Percentiles rank a stretch among this genome's conserved stretches.
Conservation (phyloP, 1,140 invertebrate species). For the Ceratina calcarata region DNA sequence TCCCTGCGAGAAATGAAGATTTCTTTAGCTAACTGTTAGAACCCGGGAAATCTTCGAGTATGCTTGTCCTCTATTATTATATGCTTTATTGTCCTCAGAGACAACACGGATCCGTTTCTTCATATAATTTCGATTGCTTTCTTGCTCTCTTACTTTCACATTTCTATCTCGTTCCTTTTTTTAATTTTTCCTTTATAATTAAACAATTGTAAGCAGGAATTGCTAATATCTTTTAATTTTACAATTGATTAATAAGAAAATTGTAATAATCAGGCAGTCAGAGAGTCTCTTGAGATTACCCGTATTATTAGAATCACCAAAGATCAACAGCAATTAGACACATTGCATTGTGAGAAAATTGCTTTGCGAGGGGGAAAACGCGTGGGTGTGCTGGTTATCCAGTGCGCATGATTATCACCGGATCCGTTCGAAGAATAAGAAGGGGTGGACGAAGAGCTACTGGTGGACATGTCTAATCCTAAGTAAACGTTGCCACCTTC, state of each 20-base stretch:
- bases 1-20: slow-evolving; percentile 26
- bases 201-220: too few relatives aligned
- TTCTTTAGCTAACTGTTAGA: not conserved
- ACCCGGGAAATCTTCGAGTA: slow-evolving; percentile 14
- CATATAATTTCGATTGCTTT: too few relatives aligned
- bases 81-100: slow-evolving; percentile 45
- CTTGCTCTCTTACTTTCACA: too few relatives aligned
- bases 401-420: slow-evolving; percentile 36
- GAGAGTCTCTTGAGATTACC: not conserved
- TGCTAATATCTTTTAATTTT: too few relatives aligned
- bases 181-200: too few relatives aligned
- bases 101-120: too few relatives aligned
- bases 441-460: not conserved
- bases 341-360: not conserved
- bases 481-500: slow-evolving; percentile 65
- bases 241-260: too few relatives aligned
- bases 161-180: too few relatives aligned
- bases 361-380: not conserved
- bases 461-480: slow-evolving; percentile 66
- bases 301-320: not conserved
- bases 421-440: slow-evolving; percentile 30
- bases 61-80: slow-evolving; percentile 52
- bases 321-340: slow-evolving; percentile 2
- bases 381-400: slow-evolving; percentile 46
- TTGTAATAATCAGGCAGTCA: too few relatives aligned